Conservation (phyloP, 37 sponge, comb jelly and placozoan genomes). For the Aphrocallistes beatrix region DNA sequence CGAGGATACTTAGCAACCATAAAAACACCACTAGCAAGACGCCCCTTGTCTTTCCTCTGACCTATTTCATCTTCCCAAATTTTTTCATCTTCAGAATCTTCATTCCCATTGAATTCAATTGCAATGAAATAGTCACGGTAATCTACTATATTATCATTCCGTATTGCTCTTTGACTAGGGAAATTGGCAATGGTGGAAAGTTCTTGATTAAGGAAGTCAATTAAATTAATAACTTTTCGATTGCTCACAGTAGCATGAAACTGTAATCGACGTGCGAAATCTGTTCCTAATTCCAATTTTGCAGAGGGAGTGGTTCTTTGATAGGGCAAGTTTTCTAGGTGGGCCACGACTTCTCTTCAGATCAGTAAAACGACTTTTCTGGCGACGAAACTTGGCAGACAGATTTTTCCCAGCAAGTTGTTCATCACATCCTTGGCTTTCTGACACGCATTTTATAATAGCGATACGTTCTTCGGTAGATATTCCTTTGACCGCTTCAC, state of each 20-base stretch:
- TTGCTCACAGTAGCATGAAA: constrained; percentile 12
- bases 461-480: background rate
- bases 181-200: constrained; percentile 12
- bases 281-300: background rate
- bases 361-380: constrained; percentile 6
- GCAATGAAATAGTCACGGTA: background rate
- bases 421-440: background rate
- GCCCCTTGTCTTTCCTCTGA: background rate
- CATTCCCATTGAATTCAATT: background rate
- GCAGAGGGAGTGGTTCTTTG: constrained; percentile 1
- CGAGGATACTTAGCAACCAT: constrained; percentile 14
- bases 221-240: background rate
- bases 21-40: background rate
- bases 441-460: background rate
- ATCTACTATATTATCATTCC: background rate
- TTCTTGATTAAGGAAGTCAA: constrained; percentile 19
- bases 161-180: constrained; percentile 7
- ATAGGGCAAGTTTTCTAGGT: constrained; percentile 13
- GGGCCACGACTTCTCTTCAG: background rate
- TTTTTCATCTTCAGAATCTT: background rate
- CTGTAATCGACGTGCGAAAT: background rate
- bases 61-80: constrained; percentile 5
- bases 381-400: background rate
- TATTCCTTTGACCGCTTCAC: background rate
- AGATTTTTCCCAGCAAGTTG: constrained; percentile 13